Base-by-base conservation (phyloP, 2,888 invertebrate genomes). In the Temnothorax unifasciatus region DNA sequence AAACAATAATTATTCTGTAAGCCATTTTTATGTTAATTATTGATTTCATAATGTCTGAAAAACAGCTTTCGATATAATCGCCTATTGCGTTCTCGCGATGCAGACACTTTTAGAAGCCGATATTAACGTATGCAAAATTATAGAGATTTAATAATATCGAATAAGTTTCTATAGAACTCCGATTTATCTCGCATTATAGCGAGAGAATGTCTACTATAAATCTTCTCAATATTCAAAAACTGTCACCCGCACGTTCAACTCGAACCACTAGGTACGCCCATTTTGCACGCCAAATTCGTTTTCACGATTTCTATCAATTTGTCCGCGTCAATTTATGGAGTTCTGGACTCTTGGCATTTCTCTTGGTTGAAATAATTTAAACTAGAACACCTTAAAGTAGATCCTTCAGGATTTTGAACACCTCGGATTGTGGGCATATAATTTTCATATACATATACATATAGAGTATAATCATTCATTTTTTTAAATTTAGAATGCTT, bases 301-400 rank as follows among this genome's bases (percentile, higher is more conserved):
- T 86, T 83, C 86, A 81, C 81, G 83, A 83, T 71, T 85, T 84
- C 81, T 66, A 73, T 52, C 75, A 82, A 85, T 77, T 82, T 82
- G 50, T 59, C 29, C 73, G 34, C 61, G 85, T 73, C 68, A 59
- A 83, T 77, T 85, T 85, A 83, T 76, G 76, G 54, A n/a, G 73
- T 29, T 57, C 64, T 54, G 11, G n/a, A 54, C 57, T 63, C 82
- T 21, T 21, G 54, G 13, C 41, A 34, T 47, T 38, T 54, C 63
- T 38, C 50, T 6, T 52, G n/a, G 50, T 29, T 41, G 29, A 29
- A 29, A 71, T 83, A 86, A 85, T 88, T 86, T 84, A 25, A 92
- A 90, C 82, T 92, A 86, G 92, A 89, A 86, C 90, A 91, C 57
- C 83, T 92, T 92, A 92, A 92, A 92, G 92, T 63, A 73, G 89